These are phyloP conservation scores for Plebejus argus DNA, from an alignment of 2,888 invertebrate species.

Conservation along the genomic window DNA sequence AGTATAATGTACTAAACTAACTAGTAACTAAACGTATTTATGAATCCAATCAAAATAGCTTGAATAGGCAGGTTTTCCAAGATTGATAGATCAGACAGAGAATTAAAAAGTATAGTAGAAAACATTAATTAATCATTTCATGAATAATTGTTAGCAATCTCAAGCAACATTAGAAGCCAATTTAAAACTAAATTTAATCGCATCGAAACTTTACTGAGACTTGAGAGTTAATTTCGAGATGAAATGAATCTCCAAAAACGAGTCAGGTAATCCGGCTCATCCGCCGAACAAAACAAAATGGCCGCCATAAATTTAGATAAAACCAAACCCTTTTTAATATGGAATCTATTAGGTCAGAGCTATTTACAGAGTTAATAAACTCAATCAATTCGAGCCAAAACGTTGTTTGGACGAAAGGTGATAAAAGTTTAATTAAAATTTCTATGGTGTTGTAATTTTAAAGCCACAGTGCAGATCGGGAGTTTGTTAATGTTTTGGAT, in stretches of 20 bases:
- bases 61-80: neutral
- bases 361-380: constrained; percentile 32
- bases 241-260: constrained; percentile 27
- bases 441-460: neutral
- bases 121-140: neutral
- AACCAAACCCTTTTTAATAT: constrained; percentile 44
- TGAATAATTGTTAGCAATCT: neutral
- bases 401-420: constrained; percentile 22
- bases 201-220: neutral
- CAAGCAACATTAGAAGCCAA: neutral
- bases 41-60: neutral
- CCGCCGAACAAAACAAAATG: constrained; percentile 56
- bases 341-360: constrained; percentile 39
- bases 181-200: constrained; percentile 48
- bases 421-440: constrained; percentile 30
- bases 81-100: neutral
- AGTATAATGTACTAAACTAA: constrained; percentile 5
- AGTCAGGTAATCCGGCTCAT: constrained; percentile 29
- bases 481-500: constrained; percentile 50
- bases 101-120: neutral
- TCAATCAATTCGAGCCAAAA: constrained; percentile 21
- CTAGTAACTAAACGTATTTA: neutral
- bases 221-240: constrained; percentile 18
- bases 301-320: constrained; percentile 42
- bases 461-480: neutral